Base-by-base conservation (phyloP, 2,888 invertebrate genomes). In the Stictocephala bisonia region DNA sequence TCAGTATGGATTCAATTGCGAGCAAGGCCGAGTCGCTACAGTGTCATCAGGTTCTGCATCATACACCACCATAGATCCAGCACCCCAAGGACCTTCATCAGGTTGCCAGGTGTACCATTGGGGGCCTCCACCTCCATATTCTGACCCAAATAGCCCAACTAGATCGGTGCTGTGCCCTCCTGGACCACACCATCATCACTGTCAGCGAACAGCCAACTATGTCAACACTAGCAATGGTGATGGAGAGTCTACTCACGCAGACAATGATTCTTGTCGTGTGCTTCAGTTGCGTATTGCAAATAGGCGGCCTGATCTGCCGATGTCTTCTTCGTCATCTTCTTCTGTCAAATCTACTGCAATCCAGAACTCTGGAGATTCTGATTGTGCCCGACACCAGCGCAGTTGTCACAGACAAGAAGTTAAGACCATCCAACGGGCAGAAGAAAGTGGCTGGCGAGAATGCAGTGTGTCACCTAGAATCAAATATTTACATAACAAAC, bases 121-220 rank as follows among this genome's bases (percentile, higher is more conserved):
- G 95, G 95, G 94, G 0, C 95, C 95, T 0, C 95, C 95, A 0
- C 95, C 95, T 0, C 95, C 95, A 0, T 95, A 95, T 81, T 78
- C 78, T 18, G 76, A 77, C 53, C 77, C 77, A 13, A 78, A 77
- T 83, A 83, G 77, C 80, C 82, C 72, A 77, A 77, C 60, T 75
- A 64, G 72, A 72, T 73, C 20, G 15, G 26, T 40, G 4, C 26
- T 53, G 26, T 58, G 58, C 22, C 70, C 70, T 3, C 58, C 58
- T 2, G 58, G 58, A n/a, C 70, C 58, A 18, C 70, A 71, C 58
- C 70, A 71, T 41, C 70, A 58, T 29, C 58, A 58, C 44, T 58
- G 58, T 15, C 70, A 71, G 20, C 40, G 18, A 20, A 20, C 11
- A 22, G 20, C 20, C 41, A 27, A 58, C 58, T 48, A 41, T 20